Percentiles rank a stretch among this genome's conserved stretches.
These are phyloP conservation scores for Lucifuga dentata DNA, from an alignment of 2,113 vertebrate genomes.

Conservation along the genomic window DNA sequence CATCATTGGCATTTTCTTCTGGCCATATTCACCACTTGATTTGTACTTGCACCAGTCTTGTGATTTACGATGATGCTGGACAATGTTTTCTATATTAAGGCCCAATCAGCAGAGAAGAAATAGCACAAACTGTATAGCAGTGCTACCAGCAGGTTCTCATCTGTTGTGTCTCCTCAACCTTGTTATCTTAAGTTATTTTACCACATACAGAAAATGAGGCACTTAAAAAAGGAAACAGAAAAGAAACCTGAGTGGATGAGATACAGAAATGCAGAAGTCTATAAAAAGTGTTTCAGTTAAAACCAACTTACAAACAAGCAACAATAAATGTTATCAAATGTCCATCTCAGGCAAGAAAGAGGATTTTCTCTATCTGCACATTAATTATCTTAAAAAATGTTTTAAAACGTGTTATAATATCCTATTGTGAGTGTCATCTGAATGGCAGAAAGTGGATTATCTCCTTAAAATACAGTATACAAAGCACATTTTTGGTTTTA, in stretches of 20 bases:
- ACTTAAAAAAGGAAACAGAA: slow-evolving; percentile 35
- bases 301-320: slow-evolving; percentile 25
- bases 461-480: neutral
- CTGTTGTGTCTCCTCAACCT: slow-evolving; percentile 29
- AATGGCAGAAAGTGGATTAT: neutral
- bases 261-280: slow-evolving; percentile 19
- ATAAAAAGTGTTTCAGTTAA: slow-evolving; percentile 25
- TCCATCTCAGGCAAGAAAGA: slow-evolving; percentile 9
- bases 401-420: too few species aligned
- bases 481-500: neutral
- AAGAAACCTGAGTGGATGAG: slow-evolving; percentile 29
- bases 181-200: slow-evolving; percentile 51
- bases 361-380: too few species aligned
- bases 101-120: slow-evolving; percentile 21
- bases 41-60: neutral
- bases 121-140: slow-evolving; percentile 11
- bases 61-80: neutral
- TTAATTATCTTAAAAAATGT: too few species aligned
- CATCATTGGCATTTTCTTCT: too few species aligned
- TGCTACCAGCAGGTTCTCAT: slow-evolving; percentile 50
- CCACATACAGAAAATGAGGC: slow-evolving; percentile 36
- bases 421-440: too few species aligned
- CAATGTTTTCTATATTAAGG: slow-evolving; percentile 17
- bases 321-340: slow-evolving; percentile 13
- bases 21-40: too few species aligned